Evolutionary conservation across 2,797 vertebrate genomes (phyloP), one percentile per base, ranked within the genome.

Genomic region (Ctenosaura bakeri): DNA sequence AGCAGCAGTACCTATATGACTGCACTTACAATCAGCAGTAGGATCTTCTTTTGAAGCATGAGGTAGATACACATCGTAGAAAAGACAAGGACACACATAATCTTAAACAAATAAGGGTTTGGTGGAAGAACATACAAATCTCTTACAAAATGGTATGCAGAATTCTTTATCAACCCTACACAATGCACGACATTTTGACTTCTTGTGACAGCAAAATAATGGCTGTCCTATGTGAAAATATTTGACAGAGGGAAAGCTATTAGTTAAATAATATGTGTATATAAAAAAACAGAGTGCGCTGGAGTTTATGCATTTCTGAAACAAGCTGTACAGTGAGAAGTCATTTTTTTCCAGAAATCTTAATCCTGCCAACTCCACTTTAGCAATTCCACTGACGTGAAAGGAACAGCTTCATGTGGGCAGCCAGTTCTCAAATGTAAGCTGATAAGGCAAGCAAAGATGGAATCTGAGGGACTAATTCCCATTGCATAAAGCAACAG

Each of bases 31-130:
- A 93, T 97, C 96, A 96, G 95, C 96, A 97, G 96, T 95, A 96
- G 86, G 94, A 92, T 94, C 95, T 94, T 94, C 96, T 97, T 96
- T 95, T 96, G 96, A 96, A 97, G 96, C 95, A 96, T 98, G 98
- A 98, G 98, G 98, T 98, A 98, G 98, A 98, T 97, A 96, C 89
- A 95, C 78, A 42, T 94, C 93, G 96, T 93, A 95, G 94, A 96
- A 93, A 94, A 94, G 92, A 95, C 91, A 0, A 76, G 94, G 90
- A 93, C 87, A 71, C 86, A 95, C 10, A 71, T 85, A 95, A 22
- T 20, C 79, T 87, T 52, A 87, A 87, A 87, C 71, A 54, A 32
- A 56, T 42, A 54, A 83, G 89, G 80, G n/a, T 29, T 0, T 3
- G 69, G 52, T 96, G 14, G 84, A 89, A 91, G 91, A 59, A 86